phyloP scores from a whole-genome alignment of 2,888 invertebrate genomes.

The Imbricaverruca yamaguchii region DNA sequence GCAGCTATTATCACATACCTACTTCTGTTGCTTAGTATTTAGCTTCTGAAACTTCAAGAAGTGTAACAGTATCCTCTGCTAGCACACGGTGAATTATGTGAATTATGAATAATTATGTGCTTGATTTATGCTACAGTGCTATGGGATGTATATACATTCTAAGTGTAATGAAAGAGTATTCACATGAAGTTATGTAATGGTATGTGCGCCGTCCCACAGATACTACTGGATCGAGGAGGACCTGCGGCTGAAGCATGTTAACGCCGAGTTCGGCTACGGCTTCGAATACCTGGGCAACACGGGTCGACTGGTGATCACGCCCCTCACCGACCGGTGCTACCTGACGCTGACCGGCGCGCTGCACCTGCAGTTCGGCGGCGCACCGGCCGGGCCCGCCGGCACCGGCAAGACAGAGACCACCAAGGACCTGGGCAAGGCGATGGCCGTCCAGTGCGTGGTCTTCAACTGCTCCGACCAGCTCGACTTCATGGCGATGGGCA shows the following conservation, averaged over 20 bases:
- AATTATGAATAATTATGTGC: no score
- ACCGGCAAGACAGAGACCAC: slow-evolving; percentile 87
- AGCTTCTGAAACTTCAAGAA: no score
- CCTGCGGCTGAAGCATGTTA: slow-evolving; percentile 70
- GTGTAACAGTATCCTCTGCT: no score
- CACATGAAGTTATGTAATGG: no score
- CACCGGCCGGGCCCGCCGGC: slow-evolving; percentile 75
- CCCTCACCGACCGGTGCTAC: slow-evolving; percentile 76
- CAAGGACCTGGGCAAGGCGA: slow-evolving; percentile 83
- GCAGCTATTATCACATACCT: no score
- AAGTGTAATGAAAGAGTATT: no score
- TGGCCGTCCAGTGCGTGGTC: slow-evolving; percentile 90
- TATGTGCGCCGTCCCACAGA: slow-evolving; percentile 37
- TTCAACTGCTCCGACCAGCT: slow-evolving; percentile 96
- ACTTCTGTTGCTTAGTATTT: no score
- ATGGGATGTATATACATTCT: no score
- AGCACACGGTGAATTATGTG: no score
- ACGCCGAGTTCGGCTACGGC: slow-evolving; percentile 78
- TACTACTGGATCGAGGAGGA: slow-evolving; percentile 44
- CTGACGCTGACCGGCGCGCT: slow-evolving; percentile 86
- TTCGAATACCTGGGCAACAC: slow-evolving; percentile 90
- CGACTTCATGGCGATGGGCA: slow-evolving; percentile 87
- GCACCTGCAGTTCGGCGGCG: slow-evolving; percentile 75
- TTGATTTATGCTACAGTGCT: no score
- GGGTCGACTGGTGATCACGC: slow-evolving; percentile 78